These are phyloP conservation scores for Galeruca laticollis DNA, from an alignment of 2,888 invertebrate species.

Conservation along the genomic window DNA sequence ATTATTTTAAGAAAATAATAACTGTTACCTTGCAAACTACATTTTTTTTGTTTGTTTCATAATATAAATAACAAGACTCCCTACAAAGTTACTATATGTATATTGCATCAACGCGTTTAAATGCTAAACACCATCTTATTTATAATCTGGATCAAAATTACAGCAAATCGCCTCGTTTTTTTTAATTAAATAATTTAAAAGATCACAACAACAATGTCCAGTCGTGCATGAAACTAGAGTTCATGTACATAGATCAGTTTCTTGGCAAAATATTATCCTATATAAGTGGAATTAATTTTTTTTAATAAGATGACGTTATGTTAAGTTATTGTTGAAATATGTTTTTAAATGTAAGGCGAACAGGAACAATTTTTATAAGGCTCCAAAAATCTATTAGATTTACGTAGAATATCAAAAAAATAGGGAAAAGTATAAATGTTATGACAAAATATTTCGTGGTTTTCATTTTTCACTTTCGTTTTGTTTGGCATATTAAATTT, in stretches of 20 bases:
- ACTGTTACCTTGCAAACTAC: constrained; percentile 53
- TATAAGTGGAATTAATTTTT: no score
- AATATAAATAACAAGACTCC: constrained; percentile 50
- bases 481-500: no score
- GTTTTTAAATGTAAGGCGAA: no score
- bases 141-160: constrained; percentile 1
- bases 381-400: no score
- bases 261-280: neutral
- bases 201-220: constrained; percentile 52
- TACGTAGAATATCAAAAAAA: no score
- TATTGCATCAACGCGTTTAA: constrained; percentile 54
- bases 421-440: no score
- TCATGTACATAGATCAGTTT: constrained; percentile 19
- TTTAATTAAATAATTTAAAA: constrained; percentile 49
- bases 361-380: no score
- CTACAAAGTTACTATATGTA: constrained; percentile 48
- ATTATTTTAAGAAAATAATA: constrained; percentile 56
- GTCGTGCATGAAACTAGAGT: constrained; percentile 33
- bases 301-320: no score
- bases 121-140: constrained; percentile 38
- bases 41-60: constrained; percentile 36
- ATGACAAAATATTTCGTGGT: no score
- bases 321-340: no score
- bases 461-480: no score
- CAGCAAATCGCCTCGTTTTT: neutral